These are phyloP conservation scores for Ctenoplectra terminalis DNA, from an alignment of 1,140 invertebrate genomes.

Conservation along the genomic window DNA sequence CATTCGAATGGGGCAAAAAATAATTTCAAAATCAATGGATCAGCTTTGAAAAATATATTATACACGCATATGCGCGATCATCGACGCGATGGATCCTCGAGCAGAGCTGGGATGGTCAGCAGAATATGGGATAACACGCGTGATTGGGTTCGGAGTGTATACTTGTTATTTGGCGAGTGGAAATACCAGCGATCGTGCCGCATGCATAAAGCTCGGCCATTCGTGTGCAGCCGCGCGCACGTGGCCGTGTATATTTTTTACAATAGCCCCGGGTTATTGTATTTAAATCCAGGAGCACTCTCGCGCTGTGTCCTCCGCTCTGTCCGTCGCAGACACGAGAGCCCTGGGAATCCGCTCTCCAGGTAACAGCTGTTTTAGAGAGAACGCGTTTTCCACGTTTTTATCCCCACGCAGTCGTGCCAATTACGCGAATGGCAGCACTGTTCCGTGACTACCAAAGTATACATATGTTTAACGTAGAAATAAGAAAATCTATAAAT, in stretches of 20 bases:
- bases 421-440: constrained; percentile 56
- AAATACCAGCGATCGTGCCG: constrained; percentile 57
- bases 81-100: constrained; percentile 38
- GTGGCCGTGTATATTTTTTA: constrained; percentile 51
- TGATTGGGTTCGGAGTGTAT: constrained; percentile 56
- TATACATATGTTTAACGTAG: too few relatives aligned
- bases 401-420: constrained; percentile 32
- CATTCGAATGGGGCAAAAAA: neutral
- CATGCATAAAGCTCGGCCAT: constrained; percentile 39
- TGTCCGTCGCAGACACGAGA: constrained; percentile 49
- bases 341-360: constrained; percentile 61
- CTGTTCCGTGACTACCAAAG: neutral
- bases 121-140: constrained; percentile 59
- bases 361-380: constrained; percentile 67
- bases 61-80: neutral
- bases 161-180: constrained; percentile 66
- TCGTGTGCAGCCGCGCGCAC: constrained; percentile 16
- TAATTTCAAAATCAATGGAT: neutral
- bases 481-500: too few relatives aligned
- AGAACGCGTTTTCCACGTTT: constrained; percentile 47
- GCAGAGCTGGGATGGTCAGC: constrained; percentile 36
- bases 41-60: neutral
- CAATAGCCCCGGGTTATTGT: constrained; percentile 68
- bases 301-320: constrained; percentile 49
- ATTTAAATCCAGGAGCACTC: constrained; percentile 66